Percentiles rank a stretch among this genome's conserved stretches.
These are phyloP conservation scores for Therioaphis trifolii DNA, from an alignment of 2,888 invertebrate genomes.

Conservation along the genomic window DNA sequence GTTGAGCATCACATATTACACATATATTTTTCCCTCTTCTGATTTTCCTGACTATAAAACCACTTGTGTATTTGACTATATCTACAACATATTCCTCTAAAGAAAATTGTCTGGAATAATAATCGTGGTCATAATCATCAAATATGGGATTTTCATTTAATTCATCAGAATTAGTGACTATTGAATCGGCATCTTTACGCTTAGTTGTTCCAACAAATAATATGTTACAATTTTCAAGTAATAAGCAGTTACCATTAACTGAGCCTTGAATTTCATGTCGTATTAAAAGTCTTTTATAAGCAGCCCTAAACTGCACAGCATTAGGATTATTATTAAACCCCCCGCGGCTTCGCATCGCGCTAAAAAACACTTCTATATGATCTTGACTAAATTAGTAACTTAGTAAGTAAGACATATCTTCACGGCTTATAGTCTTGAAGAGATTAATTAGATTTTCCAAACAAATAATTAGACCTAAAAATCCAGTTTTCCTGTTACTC, in stretches of 20 bases:
- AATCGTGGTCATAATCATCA: conserved; percentile 19
- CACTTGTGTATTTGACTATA: conserved; percentile 13
- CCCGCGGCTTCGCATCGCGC: conserved; percentile 34
- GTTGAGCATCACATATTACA: neutral
- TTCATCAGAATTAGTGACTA: conserved; percentile 12
- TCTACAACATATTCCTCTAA: conserved; percentile 16
- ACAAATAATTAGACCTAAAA: neutral
- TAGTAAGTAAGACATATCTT: neutral
- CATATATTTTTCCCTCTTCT: neutral
- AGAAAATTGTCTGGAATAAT: neutral
- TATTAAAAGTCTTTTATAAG: conserved; percentile 23
- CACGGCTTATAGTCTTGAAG: neutral
- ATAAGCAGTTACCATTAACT: conserved; percentile 3
- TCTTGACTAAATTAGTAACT: conserved; percentile 44
- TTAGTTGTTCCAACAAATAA: conserved; percentile 15
- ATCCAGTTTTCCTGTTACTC: conserved; percentile 17
- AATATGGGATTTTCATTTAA: conserved; percentile 13
- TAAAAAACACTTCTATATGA: conserved; percentile 50
- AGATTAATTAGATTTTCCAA: conserved; percentile 1
- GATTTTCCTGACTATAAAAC: neutral
- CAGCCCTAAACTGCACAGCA: conserved; percentile 5
- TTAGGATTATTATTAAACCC: conserved; percentile 56
- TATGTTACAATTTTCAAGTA: neutral
- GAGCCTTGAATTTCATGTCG: conserved; percentile 16
- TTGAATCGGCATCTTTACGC: neutral